A percentile compares a stretch with the other conserved stretches of the same genome.
These are phyloP conservation scores for Silvanus unidentatus DNA, from an alignment of 2,888 invertebrate genomes.

Conservation along the genomic window DNA sequence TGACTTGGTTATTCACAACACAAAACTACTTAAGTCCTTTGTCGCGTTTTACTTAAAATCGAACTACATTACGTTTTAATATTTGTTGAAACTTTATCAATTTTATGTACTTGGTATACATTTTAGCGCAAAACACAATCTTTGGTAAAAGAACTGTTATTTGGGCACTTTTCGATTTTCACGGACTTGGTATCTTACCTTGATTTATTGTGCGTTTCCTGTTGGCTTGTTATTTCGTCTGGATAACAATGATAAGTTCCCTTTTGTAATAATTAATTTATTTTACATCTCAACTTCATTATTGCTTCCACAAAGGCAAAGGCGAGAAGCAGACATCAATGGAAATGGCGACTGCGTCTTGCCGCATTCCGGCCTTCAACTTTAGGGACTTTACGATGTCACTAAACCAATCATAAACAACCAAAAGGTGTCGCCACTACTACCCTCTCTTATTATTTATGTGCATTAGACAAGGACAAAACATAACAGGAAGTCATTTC, in stretches of 20 bases:
- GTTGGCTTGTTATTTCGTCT: constrained; percentile 7
- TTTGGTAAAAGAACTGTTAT: constrained; percentile 41
- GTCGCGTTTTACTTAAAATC: constrained; percentile 36
- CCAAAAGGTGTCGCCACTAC: too few relatives aligned
- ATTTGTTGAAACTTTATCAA: constrained; percentile 17
- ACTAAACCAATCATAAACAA: too few relatives aligned
- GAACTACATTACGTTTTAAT: constrained; percentile 29
- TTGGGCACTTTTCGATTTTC: constrained; percentile 36
- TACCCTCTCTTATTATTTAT: too few relatives aligned
- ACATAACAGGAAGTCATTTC: too few relatives aligned
- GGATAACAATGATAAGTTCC: not conserved
- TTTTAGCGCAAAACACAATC: constrained; percentile 41
- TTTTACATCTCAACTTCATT: too few relatives aligned
- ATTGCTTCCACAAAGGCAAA: too few relatives aligned
- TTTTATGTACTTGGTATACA: constrained; percentile 34
- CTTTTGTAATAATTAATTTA: not conserved
- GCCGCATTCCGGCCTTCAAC: too few relatives aligned
- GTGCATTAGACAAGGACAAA: too few relatives aligned
- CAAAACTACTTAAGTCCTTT: constrained; percentile 45
- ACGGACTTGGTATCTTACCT: constrained; percentile 43
- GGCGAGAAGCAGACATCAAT: too few relatives aligned
- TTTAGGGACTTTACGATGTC: too few relatives aligned
- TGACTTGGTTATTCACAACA: constrained; percentile 42
- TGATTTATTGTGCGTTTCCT: constrained; percentile 19
- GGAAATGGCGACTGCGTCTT: too few relatives aligned